Evolutionary conservation across 2,113 vertebrate species (phyloP), one percentile per base, ranked within the genome.

Genomic region (Periophthalmus modestus): DNA sequence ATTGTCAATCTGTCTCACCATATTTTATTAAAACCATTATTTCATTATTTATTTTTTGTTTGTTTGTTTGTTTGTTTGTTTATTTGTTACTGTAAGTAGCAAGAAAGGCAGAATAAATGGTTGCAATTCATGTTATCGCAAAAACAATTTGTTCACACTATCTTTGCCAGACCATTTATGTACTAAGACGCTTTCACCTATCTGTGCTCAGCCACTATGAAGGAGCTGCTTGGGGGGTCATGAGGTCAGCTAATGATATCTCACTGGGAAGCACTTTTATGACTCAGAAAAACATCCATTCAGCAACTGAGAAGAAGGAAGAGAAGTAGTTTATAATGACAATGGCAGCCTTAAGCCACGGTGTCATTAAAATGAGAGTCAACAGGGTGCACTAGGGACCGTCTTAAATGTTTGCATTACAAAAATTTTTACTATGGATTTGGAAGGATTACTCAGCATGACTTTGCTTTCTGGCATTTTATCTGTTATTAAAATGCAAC

Each of bases 301-400:
- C 10, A 63, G 52, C 21, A 46, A 48, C 73, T 57, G 21, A 34
- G 28, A 75, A 63, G 75, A 81, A 57, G 39, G 43, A 63, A 50
- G 36, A 13, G 69, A 68, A 68, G 61, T 36, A 2, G 33, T 58
- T 82, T 74, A 63, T 14, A 74, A 69, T 75, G 71, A 84, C 74
- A 83, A 82, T 69, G 69, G 69, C 16, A 47, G 59, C 65, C 63
- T 87, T 80, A 85, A 82, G 84, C 47, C 73, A 58, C 24, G n/a
- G 68, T 12, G 23, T 82, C 77, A 86, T 92, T 87, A 77, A 86
- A 82, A 82, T 78, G 43, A 87, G 88, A 90, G 75, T 74, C 78
- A 34, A 21, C 23, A 28, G 59, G 58, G 33, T 19, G 36, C 66
- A 84, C 65, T 78, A 88, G 73, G 65, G 50, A 88, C 66, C 62